A percentile compares a stretch with the other conserved stretches of the same genome.
phyloP scores from a whole-genome alignment of 2,113 vertebrate species.

The Heterotis niloticus region DNA sequence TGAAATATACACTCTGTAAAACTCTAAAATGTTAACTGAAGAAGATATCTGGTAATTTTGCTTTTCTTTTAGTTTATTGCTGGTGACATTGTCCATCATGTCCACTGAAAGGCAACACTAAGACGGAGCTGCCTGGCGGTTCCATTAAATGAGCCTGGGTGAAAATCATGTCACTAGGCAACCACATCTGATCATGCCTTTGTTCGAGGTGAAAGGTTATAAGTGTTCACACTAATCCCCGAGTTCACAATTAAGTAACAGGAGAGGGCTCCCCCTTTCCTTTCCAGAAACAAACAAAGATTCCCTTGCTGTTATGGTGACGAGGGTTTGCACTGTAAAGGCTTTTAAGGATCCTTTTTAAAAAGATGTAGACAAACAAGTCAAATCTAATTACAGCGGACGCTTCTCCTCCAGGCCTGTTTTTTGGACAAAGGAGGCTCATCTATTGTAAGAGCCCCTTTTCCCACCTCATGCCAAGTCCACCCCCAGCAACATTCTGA shows the following conservation, averaged over 20 bases:
- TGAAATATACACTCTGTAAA: no score
- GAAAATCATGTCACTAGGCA: constrained; percentile 75
- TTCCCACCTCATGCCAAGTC: constrained; percentile 35
- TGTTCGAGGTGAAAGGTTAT: constrained; percentile 89
- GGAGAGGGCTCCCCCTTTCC: constrained; percentile 64
- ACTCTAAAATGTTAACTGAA: no score
- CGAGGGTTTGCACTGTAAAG: constrained; percentile 77
- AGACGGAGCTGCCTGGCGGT: constrained; percentile 26
- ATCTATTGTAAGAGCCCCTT: constrained; percentile 53
- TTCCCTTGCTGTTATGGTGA: constrained; percentile 62
- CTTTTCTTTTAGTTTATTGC: neutral
- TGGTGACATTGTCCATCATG: neutral
- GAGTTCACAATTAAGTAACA: constrained; percentile 85
- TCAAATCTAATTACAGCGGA: constrained; percentile 68
- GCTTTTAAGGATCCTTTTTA: constrained; percentile 55
- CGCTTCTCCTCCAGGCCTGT: constrained; percentile 48
- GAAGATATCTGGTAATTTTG: no score
- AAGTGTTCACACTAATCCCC: constrained; percentile 86
- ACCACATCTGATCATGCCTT: constrained; percentile 85
- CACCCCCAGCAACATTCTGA: constrained; percentile 58
- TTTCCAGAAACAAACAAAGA: constrained; percentile 63
- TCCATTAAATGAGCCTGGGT: constrained; percentile 50
- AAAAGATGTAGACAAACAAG: constrained; percentile 66
- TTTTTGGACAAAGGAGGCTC: constrained; percentile 51
- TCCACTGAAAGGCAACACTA: constrained; percentile 33